These are phyloP conservation scores for Nebria ingens DNA, from an alignment of 1,140 invertebrate species.

Conservation along the genomic window DNA sequence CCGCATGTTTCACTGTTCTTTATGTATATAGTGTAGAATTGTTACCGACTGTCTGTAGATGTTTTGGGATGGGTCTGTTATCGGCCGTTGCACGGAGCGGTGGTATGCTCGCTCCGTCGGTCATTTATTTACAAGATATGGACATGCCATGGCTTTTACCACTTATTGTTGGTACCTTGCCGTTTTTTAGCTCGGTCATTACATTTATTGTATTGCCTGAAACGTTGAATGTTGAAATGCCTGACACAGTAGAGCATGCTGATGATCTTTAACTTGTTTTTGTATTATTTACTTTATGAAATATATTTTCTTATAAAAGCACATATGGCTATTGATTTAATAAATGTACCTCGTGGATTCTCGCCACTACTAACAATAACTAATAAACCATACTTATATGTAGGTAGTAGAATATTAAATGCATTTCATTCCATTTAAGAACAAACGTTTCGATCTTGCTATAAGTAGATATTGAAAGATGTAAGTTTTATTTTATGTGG, in stretches of 20 bases:
- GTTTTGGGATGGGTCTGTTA: conserved; percentile 43
- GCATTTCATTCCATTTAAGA: no score
- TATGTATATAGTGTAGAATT: conserved; percentile 48
- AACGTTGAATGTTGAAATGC: neutral
- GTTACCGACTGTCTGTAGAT: conserved; percentile 48
- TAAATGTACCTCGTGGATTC: no score
- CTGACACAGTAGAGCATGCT: neutral
- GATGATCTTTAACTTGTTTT: neutral
- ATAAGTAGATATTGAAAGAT: no score
- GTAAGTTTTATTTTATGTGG: no score
- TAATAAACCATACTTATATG: no score
- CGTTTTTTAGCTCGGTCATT: neutral
- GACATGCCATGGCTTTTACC: neutral
- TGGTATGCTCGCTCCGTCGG: conserved; percentile 40
- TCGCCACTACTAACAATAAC: no score
- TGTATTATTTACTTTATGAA: no score
- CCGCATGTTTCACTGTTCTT: conserved; percentile 38
- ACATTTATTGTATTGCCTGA: neutral
- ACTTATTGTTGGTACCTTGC: neutral
- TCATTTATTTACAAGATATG: neutral
- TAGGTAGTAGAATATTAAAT: no score
- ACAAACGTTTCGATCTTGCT: no score
- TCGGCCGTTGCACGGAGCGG: conserved; percentile 45
- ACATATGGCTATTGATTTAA: no score
- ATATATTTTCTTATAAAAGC: no score